Evolutionary conservation across 2,797 vertebrate genomes (phyloP), one percentile per base, ranked within the genome.

Genomic region (Micropoecilia bifurca): DNA sequence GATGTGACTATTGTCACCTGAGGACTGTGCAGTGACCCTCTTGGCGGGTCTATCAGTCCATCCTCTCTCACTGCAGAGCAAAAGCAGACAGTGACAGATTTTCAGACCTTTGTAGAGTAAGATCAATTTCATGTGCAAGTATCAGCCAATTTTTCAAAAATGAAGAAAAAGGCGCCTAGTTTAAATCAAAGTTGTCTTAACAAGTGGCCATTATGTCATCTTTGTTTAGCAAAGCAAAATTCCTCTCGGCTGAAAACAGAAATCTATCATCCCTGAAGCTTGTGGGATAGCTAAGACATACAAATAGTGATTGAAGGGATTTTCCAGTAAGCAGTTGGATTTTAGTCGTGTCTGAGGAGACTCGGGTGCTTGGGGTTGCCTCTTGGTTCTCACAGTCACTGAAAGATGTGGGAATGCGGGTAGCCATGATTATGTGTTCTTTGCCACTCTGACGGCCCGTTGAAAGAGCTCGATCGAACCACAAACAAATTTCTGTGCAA

Each of bases 371-470:
- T 10, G 36, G 79, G 57, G 57, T 77, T 83, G 76, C 75, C 71
- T 83, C 57, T 82, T 48, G 68, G 55, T 88, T 59, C 79, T 77
- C 79, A 81, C 82, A 81, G 75, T 82, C 80, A 81, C 87, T 85
- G 83, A 84, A 72, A 16, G 36, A 81, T 80, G 88, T 5, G 78
- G 84, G 80, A 80, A 88, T 81, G 81, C 0, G 86, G 88, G 55
- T 77, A 85, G 84, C 91, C 89, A 85, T 88, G 88, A 93, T 91
- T 90, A 83, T 77, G 83, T 48, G 85, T 88, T 84, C 25, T 5
- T 73, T 36, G 82, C 78, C 80, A 69, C 79, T 73, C 76, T 73
- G 85, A 75, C 81, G 36, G 80, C 79, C 71, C 55, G 28, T 45
- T 75, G 82, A 86, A 89, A 69, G 74, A 80, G 73, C 79, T 68